Evolutionary conservation across 2,888 invertebrate genomes (phyloP), one percentile per base, ranked within the genome.

Genomic region (Ennomos erosarius): DNA sequence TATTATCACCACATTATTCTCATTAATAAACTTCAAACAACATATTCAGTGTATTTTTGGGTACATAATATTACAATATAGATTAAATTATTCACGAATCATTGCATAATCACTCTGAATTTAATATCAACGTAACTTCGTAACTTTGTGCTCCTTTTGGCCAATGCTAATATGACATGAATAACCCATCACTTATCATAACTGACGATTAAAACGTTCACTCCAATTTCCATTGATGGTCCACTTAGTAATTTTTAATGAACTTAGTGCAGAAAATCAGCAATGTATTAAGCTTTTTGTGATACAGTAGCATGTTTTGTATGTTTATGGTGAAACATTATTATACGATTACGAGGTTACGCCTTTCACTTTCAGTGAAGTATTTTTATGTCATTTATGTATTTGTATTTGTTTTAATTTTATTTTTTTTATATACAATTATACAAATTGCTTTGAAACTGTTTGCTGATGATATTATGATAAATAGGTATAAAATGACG

Each of bases 291-390:
- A 43, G 42, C 26, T 10, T 33, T 26, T 59, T 39, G 47, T 42
- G 48, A 49, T 54, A 55, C 11, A 52, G 57, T 54, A 62, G 49
- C 43, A 48, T n/a, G 45, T 26, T 48, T 59, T 62, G 57, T 64
- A 39, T 44, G 49, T 33, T 56, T 11, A 63, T 58, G 55, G 40
- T 63, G 65, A 71, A 68, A 68, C 68, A 71, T 75, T 75, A 76
- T 67, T 75, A 75, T 74, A 70, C 69, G 67, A 70, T 68, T 55
- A 69, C 74, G 77, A 81, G 82, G 81, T 68, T 76, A 73, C 62
- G 69, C 82, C 82, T 82, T 82, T 82, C 82, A 79, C 82, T 82
- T 81, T 78, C 77, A 68, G 75, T 78, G 1, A 26, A 62, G 48
- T 65, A 5, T 70, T 70, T 70, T 73, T 69, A 69, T 64, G 68